Base-by-base conservation (phyloP, 2,797 vertebrate species). In the Champsocephalus esox region DNA sequence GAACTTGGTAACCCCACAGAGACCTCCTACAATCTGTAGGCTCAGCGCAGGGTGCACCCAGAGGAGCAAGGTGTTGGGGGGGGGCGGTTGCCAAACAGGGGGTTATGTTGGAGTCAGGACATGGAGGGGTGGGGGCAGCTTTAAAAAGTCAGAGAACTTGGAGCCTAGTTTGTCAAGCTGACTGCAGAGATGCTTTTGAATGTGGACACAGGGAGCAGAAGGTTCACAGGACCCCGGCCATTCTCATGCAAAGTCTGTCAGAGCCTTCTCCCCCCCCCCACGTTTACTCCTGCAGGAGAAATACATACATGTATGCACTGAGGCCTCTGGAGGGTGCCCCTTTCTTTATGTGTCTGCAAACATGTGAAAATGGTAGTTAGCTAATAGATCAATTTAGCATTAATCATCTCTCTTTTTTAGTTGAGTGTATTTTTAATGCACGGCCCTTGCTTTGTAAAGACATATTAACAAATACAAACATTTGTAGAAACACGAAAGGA, bases 191-290 rank as follows among this genome's bases (percentile, higher is more conserved):
- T 82, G 87, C 91, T 87, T 91, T 94, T 95, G 92, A 95, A 89
- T 89, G 80, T 84, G 87, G 88, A 93, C 88, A 67, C 81, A 92
- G 91, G 83, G 96, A 95, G 96, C 95, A 96, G 94, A 94, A 91
- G 93, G 94, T 96, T 97, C 96, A 95, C 96, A 96, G 95, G 96
- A 96, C 94, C 96, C 91, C 84, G 55, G 77, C 91, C 89, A 92
- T 97, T 96, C 94, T 96, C 92, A 96, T 96, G 96, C 94, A 95
- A 96, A 96, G 92, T 91, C 92, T 85, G 85, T 72, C 81, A 69
- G 90, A 69, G 89, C 58, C 77, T 80, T 81, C 82, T 71, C 21
- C 12, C 24, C 24, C 6, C 54, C 41, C 55, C 32, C 28, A 80
- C 52, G 43, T 3, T 74, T 34, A 54, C 77, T 75, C 64, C 1